phyloP scores from a whole-genome alignment of 92 coral and sea anemone species.

The Siderastrea siderea region DNA sequence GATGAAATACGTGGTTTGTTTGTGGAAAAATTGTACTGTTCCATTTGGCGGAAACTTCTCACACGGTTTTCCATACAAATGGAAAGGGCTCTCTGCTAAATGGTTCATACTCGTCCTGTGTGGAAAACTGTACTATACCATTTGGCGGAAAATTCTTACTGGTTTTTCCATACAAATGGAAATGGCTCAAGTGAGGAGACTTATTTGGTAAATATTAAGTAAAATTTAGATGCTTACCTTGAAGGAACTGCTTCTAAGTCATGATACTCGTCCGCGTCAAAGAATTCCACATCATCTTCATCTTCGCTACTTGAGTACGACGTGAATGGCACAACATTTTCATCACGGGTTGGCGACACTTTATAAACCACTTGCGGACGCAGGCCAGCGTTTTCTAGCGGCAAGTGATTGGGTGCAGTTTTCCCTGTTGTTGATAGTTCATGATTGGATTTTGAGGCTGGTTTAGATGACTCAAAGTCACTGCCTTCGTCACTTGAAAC shows the following conservation, averaged over 20 bases:
- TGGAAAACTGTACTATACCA: too few relatives aligned
- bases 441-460: constrained; percentile 77
- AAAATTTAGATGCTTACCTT: neutral
- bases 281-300: constrained; percentile 94
- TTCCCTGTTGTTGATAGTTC: constrained; percentile 57
- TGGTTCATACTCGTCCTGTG: too few relatives aligned
- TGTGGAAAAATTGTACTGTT: too few relatives aligned
- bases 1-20: too few relatives aligned
- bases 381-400: constrained; percentile 8
- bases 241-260: constrained; percentile 43
- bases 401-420: constrained; percentile 27
- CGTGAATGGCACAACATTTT: constrained; percentile 82
- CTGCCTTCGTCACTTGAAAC: constrained; percentile 39
- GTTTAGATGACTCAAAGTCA: constrained; percentile 47
- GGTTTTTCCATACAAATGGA: too few relatives aligned
- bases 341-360: constrained; percentile 77
- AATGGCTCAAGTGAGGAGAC: too few relatives aligned
- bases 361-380: constrained; percentile 75
- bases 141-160: too few relatives aligned
- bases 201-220: too few relatives aligned
- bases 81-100: too few relatives aligned
- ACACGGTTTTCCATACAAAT: too few relatives aligned
- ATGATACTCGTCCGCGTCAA: constrained; percentile 95
- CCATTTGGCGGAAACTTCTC: too few relatives aligned
- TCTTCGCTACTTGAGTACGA: constrained; percentile 99